Conservation (phyloP, 2,888 invertebrate species). For the Trilocha varians region DNA sequence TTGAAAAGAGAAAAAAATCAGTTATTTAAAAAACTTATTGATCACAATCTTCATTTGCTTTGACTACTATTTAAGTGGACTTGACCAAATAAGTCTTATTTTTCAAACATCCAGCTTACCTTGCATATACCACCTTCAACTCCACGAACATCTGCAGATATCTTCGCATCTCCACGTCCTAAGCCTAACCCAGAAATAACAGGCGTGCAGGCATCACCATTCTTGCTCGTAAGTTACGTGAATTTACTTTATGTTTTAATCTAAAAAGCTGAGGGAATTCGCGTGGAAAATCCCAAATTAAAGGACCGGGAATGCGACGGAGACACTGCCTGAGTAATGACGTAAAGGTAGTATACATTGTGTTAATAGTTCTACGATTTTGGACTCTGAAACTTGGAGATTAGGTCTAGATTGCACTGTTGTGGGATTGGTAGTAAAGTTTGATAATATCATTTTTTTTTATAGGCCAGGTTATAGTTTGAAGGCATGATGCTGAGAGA, state of each 20-base stretch:
- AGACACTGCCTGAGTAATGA: constrained; percentile 5
- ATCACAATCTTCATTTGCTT: too few species aligned
- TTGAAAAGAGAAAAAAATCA: too few species aligned
- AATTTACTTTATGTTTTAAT: constrained; percentile 48
- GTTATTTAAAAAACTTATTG: too few species aligned
- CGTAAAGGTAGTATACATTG: neutral
- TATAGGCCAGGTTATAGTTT: too few species aligned
- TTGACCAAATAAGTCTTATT: too few species aligned
- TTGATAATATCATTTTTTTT: neutral
- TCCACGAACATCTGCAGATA: neutral
- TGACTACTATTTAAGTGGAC: too few species aligned
- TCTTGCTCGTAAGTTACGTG: constrained; percentile 32
- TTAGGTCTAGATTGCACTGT: neutral
- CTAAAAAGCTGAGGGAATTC: constrained; percentile 35
- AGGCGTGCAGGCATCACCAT: constrained; percentile 30
- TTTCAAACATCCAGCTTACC: neutral
- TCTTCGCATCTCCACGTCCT: constrained; percentile 6
- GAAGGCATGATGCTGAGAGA: too few species aligned
- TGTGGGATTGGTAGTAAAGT: neutral
- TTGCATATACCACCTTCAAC: neutral
- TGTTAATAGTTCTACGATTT: too few species aligned
- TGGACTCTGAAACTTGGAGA: neutral
- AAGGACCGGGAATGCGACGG: constrained; percentile 11
- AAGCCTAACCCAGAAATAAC: constrained; percentile 31
- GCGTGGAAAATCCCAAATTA: constrained; percentile 34